phyloP scores from a whole-genome alignment of 23 tunicate species.

The Clavelina lepadiformis region DNA sequence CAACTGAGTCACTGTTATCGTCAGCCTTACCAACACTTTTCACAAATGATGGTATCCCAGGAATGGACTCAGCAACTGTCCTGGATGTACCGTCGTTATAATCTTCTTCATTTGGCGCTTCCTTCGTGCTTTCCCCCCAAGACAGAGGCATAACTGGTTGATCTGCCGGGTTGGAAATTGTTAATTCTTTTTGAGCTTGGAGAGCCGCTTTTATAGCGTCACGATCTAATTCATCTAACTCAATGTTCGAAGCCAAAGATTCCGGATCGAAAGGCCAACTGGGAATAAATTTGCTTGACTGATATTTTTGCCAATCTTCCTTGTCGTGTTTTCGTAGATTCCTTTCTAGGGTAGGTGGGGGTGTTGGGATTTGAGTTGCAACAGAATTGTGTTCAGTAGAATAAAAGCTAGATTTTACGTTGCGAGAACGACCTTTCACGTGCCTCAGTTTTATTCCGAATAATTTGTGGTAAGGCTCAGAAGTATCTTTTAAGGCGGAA shows the following conservation, averaged over 20 bases:
- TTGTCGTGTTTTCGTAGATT: too few species aligned
- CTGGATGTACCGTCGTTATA: not conserved
- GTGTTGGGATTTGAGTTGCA: slow-evolving; percentile 46
- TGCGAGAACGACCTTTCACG: slow-evolving; percentile 20
- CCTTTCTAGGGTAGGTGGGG: slow-evolving; percentile 23
- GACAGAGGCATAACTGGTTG: too few species aligned
- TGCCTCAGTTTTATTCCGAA: slow-evolving; percentile 43
- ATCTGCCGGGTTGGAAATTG: too few species aligned
- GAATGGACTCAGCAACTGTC: slow-evolving; percentile 2
- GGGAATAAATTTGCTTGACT: slow-evolving; percentile 41
- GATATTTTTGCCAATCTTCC: slow-evolving; percentile 6
- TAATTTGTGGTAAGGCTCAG: slow-evolving; percentile 31
- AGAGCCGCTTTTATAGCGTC: slow-evolving; percentile 62
- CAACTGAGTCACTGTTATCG: not conserved
- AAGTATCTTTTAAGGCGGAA: slow-evolving; percentile 1
- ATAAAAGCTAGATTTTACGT: slow-evolving; percentile 26
- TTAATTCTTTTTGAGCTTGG: slow-evolving; percentile 31
- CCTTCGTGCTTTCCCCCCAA: not conserved
- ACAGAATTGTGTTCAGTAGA: slow-evolving; percentile 6
- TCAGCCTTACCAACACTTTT: slow-evolving; percentile 9
- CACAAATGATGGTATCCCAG: slow-evolving; percentile 14
- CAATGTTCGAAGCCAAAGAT: slow-evolving; percentile 20
- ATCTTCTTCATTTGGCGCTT: not conserved
- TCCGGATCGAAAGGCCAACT: slow-evolving; percentile 91
- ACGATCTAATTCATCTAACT: slow-evolving; percentile 60